Evolutionary conservation across 2,797 vertebrate species (phyloP), one percentile per base, ranked within the genome.

Genomic region (Chaetodon trifasciatus): DNA sequence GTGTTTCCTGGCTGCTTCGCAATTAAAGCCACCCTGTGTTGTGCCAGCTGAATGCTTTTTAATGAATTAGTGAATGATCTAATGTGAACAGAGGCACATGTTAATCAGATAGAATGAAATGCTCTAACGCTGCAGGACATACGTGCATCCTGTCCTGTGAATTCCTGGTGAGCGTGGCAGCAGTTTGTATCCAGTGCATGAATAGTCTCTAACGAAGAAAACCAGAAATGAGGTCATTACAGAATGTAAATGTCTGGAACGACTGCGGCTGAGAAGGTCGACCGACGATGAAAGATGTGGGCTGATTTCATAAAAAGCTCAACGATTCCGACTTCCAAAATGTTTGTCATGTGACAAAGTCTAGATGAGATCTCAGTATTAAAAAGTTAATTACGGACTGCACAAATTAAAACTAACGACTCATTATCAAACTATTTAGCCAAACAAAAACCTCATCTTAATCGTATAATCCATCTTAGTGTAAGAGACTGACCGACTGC

Each of bases 21-120:
- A 35, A 15, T 63, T 35, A 58, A 85, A 61, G 6, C 24, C 10
- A 21, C 6, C 11, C 7, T 6, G 3, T 58, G 11, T 56, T 68
- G 62, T 57, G 16, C 37, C 11, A 19, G 57, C 50, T 47, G 6
- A 82, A 46, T 62, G 37, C 35, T 65, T 75, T 75, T 52, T 40
- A 40, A 68, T 11, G 7, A 40, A 40, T 11, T 40, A 40, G 24
- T 79, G 57, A 58, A 21, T 57, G 37, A 50, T 52, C 21, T 44
- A 23, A 12, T 50, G 28, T 58, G 76, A 80, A 28, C 11, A 58
- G 39, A 64, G 47, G 28, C 10, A 53, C 11, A 50, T 60, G 17
- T 72, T 44, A 17, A 42, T 62, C 8, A 40, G 46, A 74, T 42
- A 3, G 72, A 35, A 9, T 67, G 21, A 64, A 55, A 44, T 56